Base-by-base conservation (phyloP, 2,888 invertebrate genomes). In the Troides aeacus region DNA sequence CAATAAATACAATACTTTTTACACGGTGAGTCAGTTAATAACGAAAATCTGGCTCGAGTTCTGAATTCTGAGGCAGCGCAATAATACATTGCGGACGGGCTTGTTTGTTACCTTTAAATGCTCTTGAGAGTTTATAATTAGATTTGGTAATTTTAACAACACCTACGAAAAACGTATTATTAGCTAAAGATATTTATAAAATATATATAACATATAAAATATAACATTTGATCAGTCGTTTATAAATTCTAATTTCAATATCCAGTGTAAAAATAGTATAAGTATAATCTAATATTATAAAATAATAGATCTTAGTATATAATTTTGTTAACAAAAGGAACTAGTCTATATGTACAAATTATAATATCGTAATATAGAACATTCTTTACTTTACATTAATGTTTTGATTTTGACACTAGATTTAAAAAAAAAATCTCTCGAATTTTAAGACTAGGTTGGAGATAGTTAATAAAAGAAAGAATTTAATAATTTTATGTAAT, bases 51-150 rank as follows among this genome's bases (percentile, higher is more conserved):
- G 67, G 67, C 62, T 21, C 12, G 57, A 58, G 57, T 58, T 57
- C 21, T 23, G 57, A 58, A 23, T 67, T 53, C 17, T 21, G 53
- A 57, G 57, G 39, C 36, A 57, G 30, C 36, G 21, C 57, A 39
- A 36, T 4, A n/a, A 57, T 21, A 64, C 56, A 24, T n/a, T 39
- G 62, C 66, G 17, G 30, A 39, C 66, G 62, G 23, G 15, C 57
- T 58, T 58, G 57, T 58, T 58, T 66, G 67, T 68, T 68, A 63
- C 68, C 62, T 68, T 58, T 68, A 50, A 63, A 68, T 68, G 68
- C 62, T 58, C 68, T 62, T 63, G 62, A 63, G 46, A n/a, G 50
- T 63, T 59, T 68, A 59, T 63, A 64, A 63, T 60, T 64, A 68
- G 68, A 50, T 30, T n/a, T 21, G 39, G 64, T 59, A 53, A 36